Evolutionary conservation across 2,888 invertebrate species (phyloP).

Genomic region (Drosophila algonquin): DNA sequence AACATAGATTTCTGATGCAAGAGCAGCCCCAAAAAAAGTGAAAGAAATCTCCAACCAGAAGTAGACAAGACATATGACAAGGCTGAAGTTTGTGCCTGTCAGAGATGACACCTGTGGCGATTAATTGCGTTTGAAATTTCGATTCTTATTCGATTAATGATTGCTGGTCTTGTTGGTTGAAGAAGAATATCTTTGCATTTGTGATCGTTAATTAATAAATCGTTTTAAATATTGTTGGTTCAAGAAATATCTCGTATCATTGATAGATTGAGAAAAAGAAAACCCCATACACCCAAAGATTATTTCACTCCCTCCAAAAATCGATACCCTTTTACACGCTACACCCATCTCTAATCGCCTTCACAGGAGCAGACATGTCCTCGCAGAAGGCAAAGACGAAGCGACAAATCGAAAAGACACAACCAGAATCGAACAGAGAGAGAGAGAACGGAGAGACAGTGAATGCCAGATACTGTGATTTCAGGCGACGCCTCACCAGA

Average conservation of each 20-base stretch:
- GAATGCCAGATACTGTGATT: slow-evolving; percentile 47
- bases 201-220: too few relatives aligned
- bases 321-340: not conserved
- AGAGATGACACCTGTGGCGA: slow-evolving; percentile 15
- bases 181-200: too few relatives aligned
- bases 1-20: slow-evolving; percentile 54
- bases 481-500: slow-evolving; percentile 27
- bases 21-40: slow-evolving; percentile 26
- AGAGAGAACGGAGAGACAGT: slow-evolving; percentile 26
- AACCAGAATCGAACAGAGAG: not conserved
- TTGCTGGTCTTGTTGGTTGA: too few relatives aligned
- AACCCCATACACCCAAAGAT: too few relatives aligned
- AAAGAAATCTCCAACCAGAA: slow-evolving; percentile 6
- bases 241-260: too few relatives aligned
- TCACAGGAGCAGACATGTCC: slow-evolving; percentile 46
- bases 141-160: too few relatives aligned
- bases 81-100: slow-evolving; percentile 57
- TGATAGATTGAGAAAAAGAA: not conserved
- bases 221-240: too few relatives aligned
- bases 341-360: slow-evolving; percentile 35
- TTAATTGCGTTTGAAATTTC: not conserved
- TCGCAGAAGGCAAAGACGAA: slow-evolving; percentile 35
- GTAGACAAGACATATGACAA: slow-evolving; percentile 53
- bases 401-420: slow-evolving; percentile 64
- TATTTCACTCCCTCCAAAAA: not conserved